Conservation (phyloP, 2,797 vertebrate genomes). For the Nyctibius grandis region DNA sequence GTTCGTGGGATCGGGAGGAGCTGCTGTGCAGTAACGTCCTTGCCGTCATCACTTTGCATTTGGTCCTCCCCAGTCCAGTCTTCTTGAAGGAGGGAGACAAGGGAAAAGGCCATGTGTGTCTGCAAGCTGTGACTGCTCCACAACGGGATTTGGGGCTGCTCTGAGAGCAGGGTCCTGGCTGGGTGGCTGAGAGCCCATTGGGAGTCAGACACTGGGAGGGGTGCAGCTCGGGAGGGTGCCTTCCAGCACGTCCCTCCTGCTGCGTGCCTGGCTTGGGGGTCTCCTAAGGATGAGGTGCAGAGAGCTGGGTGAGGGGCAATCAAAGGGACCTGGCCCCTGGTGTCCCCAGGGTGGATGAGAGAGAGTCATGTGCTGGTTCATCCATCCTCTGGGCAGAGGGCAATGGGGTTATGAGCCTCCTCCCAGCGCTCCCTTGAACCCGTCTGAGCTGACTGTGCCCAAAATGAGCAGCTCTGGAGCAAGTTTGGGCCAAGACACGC, state of each 20-base stretch:
- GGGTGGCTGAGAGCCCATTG: background rate
- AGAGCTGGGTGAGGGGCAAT: background rate
- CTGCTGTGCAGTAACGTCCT: rapidly evolving
- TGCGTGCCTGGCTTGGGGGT: background rate
- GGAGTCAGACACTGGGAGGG: background rate
- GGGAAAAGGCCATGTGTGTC: background rate
- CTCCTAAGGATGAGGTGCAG: background rate
- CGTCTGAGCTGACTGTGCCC: background rate
- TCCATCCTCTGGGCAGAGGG: background rate
- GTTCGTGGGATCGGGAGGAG: background rate
- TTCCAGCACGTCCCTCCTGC: background rate
- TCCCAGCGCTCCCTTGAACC: background rate
- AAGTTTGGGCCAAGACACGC: background rate
- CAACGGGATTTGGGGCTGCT: background rate
- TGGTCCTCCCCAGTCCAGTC: rapidly evolving
- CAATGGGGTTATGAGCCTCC: background rate
- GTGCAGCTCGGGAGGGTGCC: background rate
- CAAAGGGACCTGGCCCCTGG: too few species aligned
- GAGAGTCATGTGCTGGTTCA: background rate
- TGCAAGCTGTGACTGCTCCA: background rate
- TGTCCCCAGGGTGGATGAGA: background rate
- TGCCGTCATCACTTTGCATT: background rate
- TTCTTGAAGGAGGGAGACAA: background rate
- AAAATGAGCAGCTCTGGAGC: background rate
- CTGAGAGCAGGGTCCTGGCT: background rate